Evolutionary conservation across 2,888 invertebrate genomes (phyloP), one percentile per base, ranked within the genome.

Genomic region (Drosophila emarginata): DNA sequence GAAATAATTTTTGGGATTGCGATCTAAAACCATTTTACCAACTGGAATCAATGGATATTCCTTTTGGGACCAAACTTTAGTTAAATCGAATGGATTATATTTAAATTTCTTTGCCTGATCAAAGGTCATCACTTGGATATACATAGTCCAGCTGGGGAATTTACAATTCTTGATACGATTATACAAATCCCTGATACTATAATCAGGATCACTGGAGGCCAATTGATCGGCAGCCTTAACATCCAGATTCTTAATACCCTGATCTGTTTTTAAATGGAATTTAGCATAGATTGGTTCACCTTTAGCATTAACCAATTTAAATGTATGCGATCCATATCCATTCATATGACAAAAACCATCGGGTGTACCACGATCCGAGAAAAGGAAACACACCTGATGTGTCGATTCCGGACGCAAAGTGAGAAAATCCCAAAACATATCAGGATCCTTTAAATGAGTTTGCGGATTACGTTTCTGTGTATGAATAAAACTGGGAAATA

Each of bases 381-480:
- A 94, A 57, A 94, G 94, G 91, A 98, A 98, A 84, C 98, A 91
- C 91, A 98, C 95, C 91, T 96, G 91, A 91, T 99, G 98, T 23
- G 94, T 94, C 5, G 96, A 93, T 92, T 98, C 98, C 0, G 97
- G 97, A 57, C 98, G 94, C 61, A 98, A 93, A 0, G 96, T 95
- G 72, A 98, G 93, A 90, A 99, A 98, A 91, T 98, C 98, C 98
- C 98, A 98, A 91, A 98, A 97, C 97, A 97, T 97, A 89, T 98
- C 96, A 1, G 96, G 93, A 92, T 98, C 98, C 93, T 97, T 98
- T 65, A 98, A 93, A 89, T 97, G 96, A 0, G 97, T 97, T 52
- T 94, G 95, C 0, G 99, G 99, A 91, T 99, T 99, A 79, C 99
- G 94, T 92, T 99, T 99, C 91, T 98, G 99, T 0, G 98, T 97